These are phyloP conservation scores for Allophyes oxyacanthae DNA, from an alignment of 2,888 invertebrate genomes.

Conservation along the genomic window DNA sequence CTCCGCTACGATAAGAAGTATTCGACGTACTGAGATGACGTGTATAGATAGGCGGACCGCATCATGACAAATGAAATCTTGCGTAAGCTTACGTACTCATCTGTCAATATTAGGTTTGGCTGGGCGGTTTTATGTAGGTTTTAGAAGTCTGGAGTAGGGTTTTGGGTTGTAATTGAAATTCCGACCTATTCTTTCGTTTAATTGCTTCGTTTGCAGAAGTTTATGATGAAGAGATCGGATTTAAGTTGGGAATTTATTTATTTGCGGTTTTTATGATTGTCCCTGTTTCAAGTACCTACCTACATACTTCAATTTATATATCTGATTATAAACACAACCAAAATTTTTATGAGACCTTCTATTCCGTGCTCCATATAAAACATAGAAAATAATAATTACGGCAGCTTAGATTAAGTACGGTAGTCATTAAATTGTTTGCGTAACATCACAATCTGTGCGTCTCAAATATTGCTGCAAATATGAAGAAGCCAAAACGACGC, in stretches of 20 bases:
- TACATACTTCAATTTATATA: too few species aligned
- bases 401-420: too few species aligned
- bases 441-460: too few species aligned
- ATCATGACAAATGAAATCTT: conserved; percentile 41
- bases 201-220: conserved; percentile 32
- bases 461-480: too few species aligned
- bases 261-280: too few species aligned
- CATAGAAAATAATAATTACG: too few species aligned
- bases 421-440: too few species aligned
- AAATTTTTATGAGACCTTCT: too few species aligned
- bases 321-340: too few species aligned
- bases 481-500: not conserved
- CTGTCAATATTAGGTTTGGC: conserved; percentile 26
- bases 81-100: conserved; percentile 5
- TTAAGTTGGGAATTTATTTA: too few species aligned
- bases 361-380: too few species aligned
- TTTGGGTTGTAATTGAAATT: conserved; percentile 43
- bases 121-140: conserved; percentile 26
- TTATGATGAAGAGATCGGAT: not conserved
- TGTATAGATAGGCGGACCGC: conserved; percentile 14
- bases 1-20: conserved; percentile 22
- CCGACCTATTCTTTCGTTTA: conserved; percentile 30
- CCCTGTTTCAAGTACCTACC: too few species aligned
- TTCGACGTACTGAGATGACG: conserved; percentile 13
- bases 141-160: conserved; percentile 29